Conservation (phyloP, 2,113 vertebrate genomes). For the Caloenas nicobarica region DNA sequence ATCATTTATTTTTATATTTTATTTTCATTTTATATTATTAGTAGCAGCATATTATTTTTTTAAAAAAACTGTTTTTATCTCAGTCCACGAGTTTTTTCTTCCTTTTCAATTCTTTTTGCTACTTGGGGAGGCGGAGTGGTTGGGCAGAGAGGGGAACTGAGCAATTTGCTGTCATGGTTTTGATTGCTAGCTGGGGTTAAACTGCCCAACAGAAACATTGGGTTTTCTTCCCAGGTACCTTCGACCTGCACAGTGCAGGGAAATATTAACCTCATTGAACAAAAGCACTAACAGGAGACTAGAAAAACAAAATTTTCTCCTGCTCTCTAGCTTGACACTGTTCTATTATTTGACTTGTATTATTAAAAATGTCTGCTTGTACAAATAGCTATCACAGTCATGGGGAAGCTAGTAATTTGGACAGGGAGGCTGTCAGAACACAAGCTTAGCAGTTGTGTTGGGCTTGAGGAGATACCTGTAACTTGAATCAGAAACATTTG, state of each 20-base stretch:
- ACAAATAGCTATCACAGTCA: background rate
- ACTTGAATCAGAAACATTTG: fast-evolving
- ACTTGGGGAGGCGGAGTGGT: too few relatives aligned
- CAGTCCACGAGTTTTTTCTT: too few relatives aligned
- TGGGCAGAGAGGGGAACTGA: too few relatives aligned
- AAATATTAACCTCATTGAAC: background rate
- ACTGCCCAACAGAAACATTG: background rate
- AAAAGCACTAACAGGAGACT: background rate
- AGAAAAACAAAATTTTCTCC: background rate
- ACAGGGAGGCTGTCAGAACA: background rate
- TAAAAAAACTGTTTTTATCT: too few relatives aligned
- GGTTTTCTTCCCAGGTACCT: background rate
- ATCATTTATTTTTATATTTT: too few relatives aligned
- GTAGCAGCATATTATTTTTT: too few relatives aligned
- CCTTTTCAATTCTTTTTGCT: too few relatives aligned
- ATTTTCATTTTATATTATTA: too few relatives aligned
- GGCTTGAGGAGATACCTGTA: background rate
- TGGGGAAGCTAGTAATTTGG: background rate
- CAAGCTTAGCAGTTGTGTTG: background rate
- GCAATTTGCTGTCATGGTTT: too few relatives aligned
- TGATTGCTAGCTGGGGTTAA: too few relatives aligned
- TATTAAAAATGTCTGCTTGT: background rate
- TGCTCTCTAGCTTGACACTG: fast-evolving
- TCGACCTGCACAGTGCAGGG: background rate
- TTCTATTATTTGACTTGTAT: background rate